Conservation (phyloP, 1,140 invertebrate genomes). For the Acyrthosiphon pisum region DNA sequence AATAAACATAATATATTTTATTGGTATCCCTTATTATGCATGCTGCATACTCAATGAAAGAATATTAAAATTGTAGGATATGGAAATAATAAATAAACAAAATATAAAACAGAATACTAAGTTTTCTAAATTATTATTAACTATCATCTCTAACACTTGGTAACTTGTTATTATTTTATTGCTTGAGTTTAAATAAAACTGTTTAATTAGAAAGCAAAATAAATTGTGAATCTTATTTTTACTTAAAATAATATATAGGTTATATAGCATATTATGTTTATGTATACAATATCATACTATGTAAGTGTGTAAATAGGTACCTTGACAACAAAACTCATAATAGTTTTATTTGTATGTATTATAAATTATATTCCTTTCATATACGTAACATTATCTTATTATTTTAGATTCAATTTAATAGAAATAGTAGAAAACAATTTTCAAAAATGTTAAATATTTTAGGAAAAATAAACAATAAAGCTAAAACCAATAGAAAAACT, state of each 20-base stretch:
- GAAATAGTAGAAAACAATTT: not conserved
- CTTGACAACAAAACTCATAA: constrained; percentile 18
- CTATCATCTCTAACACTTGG: not conserved
- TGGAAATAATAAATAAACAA: not conserved
- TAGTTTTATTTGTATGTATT: not conserved
- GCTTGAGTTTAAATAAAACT: not conserved
- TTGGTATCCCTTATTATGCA: not conserved
- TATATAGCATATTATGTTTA: not conserved
- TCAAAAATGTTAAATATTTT: not conserved
- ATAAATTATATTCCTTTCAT: not conserved
- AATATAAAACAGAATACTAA: not conserved
- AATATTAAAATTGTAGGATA: no score
- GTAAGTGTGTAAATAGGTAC: not conserved
- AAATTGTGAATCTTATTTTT: not conserved
- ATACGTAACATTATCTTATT: not conserved
- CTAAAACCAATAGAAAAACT: not conserved
- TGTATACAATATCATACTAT: not conserved
- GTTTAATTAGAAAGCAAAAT: not conserved
- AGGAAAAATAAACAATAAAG: not conserved
- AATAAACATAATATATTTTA: not conserved
- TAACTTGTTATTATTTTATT: not conserved
- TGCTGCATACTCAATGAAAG: no score
- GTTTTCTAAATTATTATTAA: not conserved
- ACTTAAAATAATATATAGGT: not conserved
- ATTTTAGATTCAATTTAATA: not conserved